Percentiles rank a stretch among this genome's conserved stretches.
Conservation (phyloP, 2,797 vertebrate genomes). For the Sarcoramphus papa region DNA sequence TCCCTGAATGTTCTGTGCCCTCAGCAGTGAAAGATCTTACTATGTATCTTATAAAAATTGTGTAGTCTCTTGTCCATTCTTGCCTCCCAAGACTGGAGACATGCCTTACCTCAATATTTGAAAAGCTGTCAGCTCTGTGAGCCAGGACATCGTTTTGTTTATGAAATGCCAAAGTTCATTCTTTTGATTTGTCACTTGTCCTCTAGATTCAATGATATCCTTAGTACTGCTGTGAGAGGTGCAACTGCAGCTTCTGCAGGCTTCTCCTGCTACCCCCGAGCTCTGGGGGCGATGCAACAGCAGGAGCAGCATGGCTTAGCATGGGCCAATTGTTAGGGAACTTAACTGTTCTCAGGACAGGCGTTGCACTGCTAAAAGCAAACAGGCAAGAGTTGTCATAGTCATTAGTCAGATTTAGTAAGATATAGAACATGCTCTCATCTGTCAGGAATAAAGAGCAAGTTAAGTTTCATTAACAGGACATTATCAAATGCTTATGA, state of each 20-base stretch:
- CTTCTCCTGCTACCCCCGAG: background rate
- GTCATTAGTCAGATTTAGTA: background rate
- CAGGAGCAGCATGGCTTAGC: background rate
- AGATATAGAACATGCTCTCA: background rate
- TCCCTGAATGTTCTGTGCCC: background rate
- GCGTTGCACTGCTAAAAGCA: background rate
- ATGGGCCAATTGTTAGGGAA: no score
- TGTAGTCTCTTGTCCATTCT: background rate
- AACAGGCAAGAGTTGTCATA: background rate
- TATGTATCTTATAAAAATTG: background rate
- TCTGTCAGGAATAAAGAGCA: background rate
- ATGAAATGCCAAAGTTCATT: background rate
- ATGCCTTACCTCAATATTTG: background rate
- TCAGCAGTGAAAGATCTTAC: background rate
- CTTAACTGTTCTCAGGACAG: background rate
- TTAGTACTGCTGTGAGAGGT: background rate
- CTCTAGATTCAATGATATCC: accelerated
- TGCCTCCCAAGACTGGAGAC: background rate
- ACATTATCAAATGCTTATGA: background rate
- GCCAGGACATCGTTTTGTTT: background rate
- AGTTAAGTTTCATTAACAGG: constrained; percentile 33
- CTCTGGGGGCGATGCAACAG: background rate
- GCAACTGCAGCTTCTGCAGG: background rate
- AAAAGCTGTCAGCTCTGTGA: background rate
- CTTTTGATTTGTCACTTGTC: background rate